Evolutionary conservation across 2,113 vertebrate species (phyloP).

Genomic region (Malurus alboscapulatus): DNA sequence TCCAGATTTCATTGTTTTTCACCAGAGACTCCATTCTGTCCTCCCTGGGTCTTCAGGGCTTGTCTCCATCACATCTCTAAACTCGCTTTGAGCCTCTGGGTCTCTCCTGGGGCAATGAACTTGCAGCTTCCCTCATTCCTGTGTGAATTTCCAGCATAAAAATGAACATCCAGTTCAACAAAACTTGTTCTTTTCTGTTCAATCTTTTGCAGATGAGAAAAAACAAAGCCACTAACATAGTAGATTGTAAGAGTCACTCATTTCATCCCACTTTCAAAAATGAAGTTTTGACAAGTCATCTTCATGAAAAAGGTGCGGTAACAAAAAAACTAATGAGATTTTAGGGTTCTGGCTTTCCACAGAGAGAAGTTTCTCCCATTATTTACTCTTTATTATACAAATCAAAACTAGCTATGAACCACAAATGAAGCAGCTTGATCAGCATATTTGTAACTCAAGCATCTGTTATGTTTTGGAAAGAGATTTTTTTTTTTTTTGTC

Average conservation of each 20-base stretch:
- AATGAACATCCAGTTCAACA: background rate
- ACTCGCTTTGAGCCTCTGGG: background rate
- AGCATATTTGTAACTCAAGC: background rate
- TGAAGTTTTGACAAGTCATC: background rate
- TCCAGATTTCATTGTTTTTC: background rate
- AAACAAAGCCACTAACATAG: background rate
- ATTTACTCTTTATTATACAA: background rate
- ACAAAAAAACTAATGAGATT: background rate
- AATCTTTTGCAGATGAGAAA: background rate
- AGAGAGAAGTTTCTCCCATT: background rate
- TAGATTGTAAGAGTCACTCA: fast-evolving
- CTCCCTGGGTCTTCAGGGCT: background rate
- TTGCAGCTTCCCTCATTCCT: background rate
- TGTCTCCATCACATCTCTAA: background rate
- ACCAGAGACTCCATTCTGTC: background rate
- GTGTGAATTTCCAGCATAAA: background rate
- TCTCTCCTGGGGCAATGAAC: background rate
- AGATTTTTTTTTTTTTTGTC: background rate
- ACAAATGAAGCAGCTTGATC: background rate
- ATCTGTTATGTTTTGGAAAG: background rate
- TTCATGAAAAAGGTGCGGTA: background rate
- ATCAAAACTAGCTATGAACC: background rate
- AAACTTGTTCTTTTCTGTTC: background rate
- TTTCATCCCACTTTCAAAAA: background rate
- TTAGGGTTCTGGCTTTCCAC: background rate